Evolutionary conservation across 2,888 invertebrate genomes (phyloP).

Genomic region (Sinelater perroti): DNA sequence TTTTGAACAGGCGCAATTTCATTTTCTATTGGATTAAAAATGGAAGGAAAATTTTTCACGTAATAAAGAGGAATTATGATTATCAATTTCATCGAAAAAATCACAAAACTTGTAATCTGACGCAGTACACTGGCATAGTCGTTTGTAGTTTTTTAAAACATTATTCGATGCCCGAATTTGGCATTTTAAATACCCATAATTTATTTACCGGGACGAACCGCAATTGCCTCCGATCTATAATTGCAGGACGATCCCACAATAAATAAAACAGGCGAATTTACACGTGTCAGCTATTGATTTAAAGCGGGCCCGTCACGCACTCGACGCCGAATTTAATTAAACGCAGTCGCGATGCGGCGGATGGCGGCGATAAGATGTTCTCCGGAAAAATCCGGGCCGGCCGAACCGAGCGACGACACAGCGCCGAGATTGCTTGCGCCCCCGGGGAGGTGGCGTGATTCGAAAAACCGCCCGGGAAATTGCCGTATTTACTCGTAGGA

Average conservation of each 20-base stretch:
- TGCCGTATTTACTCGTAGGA: slow-evolving; percentile 41
- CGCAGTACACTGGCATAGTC: too few relatives aligned
- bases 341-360: background rate
- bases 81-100: too few relatives aligned
- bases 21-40: too few relatives aligned
- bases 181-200: slow-evolving; percentile 15
- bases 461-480: slow-evolving; percentile 43
- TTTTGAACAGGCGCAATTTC: too few relatives aligned
- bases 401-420: slow-evolving; percentile 32
- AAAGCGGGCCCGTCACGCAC: background rate
- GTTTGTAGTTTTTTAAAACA: too few relatives aligned
- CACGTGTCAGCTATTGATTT: slow-evolving; percentile 16
- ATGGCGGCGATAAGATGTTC: background rate
- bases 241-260: background rate
- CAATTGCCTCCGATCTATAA: slow-evolving; percentile 10
- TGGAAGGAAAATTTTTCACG: too few relatives aligned
- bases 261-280: slow-evolving; percentile 2
- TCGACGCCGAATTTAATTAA: slow-evolving; percentile 10
- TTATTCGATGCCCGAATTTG: slow-evolving; percentile 18
- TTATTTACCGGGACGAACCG: slow-evolving; percentile 20
- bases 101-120: too few relatives aligned
- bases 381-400: background rate
- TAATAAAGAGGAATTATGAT: too few relatives aligned
- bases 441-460: slow-evolving; percentile 42
- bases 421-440: slow-evolving; percentile 39